Evolutionary conservation across 2,797 vertebrate genomes (phyloP).

Genomic region (Macrochelys suwanniensis): DNA sequence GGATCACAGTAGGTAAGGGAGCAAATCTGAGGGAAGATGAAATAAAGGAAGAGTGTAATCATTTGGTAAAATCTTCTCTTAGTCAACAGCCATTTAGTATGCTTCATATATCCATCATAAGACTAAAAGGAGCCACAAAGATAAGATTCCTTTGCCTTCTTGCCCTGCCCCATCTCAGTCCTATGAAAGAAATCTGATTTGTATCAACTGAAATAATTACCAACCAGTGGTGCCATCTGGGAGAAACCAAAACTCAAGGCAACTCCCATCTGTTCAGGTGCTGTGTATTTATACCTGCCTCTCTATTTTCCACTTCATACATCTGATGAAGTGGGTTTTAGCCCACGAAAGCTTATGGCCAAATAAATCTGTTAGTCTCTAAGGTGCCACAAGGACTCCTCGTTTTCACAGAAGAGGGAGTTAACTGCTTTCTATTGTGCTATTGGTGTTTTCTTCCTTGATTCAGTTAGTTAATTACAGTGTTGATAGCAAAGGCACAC

Average conservation of each 20-base stretch:
- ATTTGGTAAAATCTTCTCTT: not conserved
- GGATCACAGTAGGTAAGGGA: not conserved
- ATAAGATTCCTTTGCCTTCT: not conserved
- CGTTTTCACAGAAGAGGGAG: not conserved
- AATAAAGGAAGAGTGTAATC: not conserved
- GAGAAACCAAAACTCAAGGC: not conserved
- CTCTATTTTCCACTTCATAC: no score
- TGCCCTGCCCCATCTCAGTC: not conserved
- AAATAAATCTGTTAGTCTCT: no score
- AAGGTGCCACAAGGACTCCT: no score
- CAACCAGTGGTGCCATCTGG: not conserved
- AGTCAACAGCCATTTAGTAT: not conserved
- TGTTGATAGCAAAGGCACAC: not conserved
- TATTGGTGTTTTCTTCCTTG: not conserved
- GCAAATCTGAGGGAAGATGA: not conserved
- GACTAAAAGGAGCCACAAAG: not conserved
- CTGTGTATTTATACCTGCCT: no score
- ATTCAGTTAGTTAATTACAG: not conserved
- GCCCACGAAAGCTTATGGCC: no score
- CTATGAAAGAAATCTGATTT: not conserved
- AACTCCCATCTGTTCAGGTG: no score
- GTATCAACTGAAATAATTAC: not conserved
- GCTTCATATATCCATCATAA: not conserved
- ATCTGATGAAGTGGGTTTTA: no score
- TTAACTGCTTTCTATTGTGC: constrained; percentile 2